Evolutionary conservation across 2,888 invertebrate genomes (phyloP).

Genomic region (Pyrrhosoma nymphula): DNA sequence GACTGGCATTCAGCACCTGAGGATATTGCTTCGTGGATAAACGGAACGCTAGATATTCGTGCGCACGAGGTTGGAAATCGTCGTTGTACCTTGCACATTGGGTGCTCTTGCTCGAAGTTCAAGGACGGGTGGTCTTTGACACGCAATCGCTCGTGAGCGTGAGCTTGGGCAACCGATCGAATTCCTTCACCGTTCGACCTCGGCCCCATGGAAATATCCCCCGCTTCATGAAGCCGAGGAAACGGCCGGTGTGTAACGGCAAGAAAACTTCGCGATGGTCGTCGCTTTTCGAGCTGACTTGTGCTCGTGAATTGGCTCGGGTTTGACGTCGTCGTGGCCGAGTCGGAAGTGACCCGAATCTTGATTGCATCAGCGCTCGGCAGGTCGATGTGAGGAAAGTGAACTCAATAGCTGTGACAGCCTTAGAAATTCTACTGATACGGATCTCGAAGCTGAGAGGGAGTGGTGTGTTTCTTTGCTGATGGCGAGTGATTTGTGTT

Average conservation of each 20-base stretch:
- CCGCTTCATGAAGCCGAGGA: background rate
- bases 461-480: background rate
- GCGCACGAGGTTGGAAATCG: background rate
- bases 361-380: background rate
- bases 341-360: slow-evolving; percentile 16
- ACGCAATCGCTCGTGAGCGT: background rate
- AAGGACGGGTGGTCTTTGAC: background rate
- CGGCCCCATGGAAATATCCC: background rate
- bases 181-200: slow-evolving; percentile 10
- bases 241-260: background rate
- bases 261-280: background rate
- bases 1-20: no score
- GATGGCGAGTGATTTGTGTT: background rate
- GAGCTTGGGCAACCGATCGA: background rate
- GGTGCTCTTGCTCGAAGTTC: background rate
- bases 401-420: background rate
- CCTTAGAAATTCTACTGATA: background rate
- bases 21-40: background rate
- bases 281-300: background rate
- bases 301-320: slow-evolving; percentile 7
- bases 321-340: background rate
- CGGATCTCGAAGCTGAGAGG: background rate
- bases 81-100: background rate
- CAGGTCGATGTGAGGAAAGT: background rate
- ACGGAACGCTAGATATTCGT: background rate